These are phyloP conservation scores for Argyrosomus japonicus DNA, from an alignment of 2,113 vertebrate genomes.

Conservation along the genomic window DNA sequence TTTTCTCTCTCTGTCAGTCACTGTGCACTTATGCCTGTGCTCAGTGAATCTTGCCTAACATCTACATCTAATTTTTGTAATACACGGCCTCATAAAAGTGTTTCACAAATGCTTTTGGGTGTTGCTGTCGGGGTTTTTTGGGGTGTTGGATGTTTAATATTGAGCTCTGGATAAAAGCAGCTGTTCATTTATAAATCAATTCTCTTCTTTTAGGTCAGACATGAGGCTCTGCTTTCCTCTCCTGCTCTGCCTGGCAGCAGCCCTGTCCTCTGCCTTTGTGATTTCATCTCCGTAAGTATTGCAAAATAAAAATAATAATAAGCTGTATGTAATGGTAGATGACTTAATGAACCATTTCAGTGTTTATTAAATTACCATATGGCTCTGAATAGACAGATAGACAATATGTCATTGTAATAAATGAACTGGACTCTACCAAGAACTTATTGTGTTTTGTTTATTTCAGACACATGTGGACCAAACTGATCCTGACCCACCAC, in stretches of 20 bases:
- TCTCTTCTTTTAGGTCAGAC: constrained; percentile 43
- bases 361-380: not conserved
- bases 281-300: constrained; percentile 65
- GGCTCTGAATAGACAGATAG: not conserved
- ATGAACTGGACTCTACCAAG: not conserved
- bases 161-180: not conserved
- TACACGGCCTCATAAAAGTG: not conserved
- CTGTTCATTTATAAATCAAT: not conserved
- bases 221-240: constrained; percentile 61
- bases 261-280: constrained; percentile 53
- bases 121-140: too few species aligned
- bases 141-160: not conserved
- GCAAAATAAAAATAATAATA: not conserved
- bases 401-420: not conserved
- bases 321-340: not conserved
- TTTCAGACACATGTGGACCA: constrained; percentile 82
- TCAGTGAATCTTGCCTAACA: not conserved
- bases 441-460: not conserved
- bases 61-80: not conserved
- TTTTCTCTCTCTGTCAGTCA: not conserved
- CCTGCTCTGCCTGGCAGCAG: constrained; percentile 65
- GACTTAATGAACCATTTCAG: not conserved
- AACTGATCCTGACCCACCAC: constrained; percentile 85
- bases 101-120: not conserved
- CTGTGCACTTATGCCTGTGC: not conserved